Conservation (phyloP, 2,113 vertebrate species). For the Elephas maximus region DNA sequence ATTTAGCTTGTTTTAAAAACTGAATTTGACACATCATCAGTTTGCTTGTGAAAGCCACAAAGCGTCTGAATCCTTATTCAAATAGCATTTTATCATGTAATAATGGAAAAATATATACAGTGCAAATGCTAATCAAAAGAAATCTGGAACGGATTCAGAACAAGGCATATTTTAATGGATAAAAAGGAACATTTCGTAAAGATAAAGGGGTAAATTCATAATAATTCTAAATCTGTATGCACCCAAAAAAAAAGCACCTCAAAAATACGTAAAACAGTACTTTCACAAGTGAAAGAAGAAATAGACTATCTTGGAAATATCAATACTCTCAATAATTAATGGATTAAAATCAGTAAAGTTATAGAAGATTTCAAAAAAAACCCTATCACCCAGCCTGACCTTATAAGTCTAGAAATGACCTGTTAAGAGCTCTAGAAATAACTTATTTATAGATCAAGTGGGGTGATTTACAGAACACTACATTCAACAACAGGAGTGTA, state of each 20-base stretch:
- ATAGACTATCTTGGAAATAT: neutral
- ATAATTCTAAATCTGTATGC: neutral
- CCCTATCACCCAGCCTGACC: no score
- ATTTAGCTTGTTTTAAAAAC: slow-evolving; percentile 58
- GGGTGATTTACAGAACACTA: no score
- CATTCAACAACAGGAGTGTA: neutral
- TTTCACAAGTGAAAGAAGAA: neutral
- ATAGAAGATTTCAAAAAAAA: no score
- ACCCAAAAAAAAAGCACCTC: neutral
- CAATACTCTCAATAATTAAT: neutral
- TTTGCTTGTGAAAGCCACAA: neutral
- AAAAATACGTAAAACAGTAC: neutral
- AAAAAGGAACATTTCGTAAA: neutral
- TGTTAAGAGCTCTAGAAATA: neutral
- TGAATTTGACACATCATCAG: slow-evolving; percentile 14
- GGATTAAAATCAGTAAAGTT: no score
- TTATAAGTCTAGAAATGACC: neutral
- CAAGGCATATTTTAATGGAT: neutral
- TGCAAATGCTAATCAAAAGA: neutral
- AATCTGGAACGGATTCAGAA: neutral
- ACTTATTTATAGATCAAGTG: neutral
- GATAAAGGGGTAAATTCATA: neutral
- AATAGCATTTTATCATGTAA: neutral
- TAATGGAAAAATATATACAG: neutral
- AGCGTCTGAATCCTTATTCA: neutral